A percentile compares a stretch with the other conserved stretches of the same genome.
These are phyloP conservation scores for Monochamus alternatus DNA, from an alignment of 2,888 invertebrate species.

Conservation along the genomic window DNA sequence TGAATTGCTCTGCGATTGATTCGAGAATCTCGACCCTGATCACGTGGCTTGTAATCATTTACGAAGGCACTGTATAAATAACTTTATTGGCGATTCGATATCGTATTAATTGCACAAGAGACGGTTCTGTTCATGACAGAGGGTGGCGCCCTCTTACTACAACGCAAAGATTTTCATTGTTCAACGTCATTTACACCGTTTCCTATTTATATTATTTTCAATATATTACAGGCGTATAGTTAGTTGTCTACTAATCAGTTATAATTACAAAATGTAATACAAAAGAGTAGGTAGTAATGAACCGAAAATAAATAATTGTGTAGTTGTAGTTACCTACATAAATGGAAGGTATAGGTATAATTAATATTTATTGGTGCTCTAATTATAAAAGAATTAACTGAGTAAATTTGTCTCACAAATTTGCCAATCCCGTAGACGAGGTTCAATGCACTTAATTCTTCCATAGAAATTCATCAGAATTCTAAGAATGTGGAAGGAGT, in stretches of 20 bases:
- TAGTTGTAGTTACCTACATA: background rate
- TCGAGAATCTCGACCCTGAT: no score
- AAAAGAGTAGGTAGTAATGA: background rate
- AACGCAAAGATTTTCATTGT: no score
- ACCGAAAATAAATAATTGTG: slow-evolving; percentile 1
- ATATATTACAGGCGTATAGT: slow-evolving; percentile 10
- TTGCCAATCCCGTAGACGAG: background rate
- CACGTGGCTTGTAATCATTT: no score
- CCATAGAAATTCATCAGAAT: slow-evolving; percentile 3
- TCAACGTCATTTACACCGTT: no score
- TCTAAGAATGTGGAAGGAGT: slow-evolving; percentile 6
- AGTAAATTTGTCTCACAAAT: background rate
- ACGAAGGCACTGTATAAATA: no score
- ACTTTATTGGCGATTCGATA: no score
- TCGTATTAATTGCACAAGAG: no score
- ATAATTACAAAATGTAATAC: slow-evolving; percentile 15
- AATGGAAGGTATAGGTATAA: background rate
- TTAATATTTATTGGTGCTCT: background rate
- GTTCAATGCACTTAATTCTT: slow-evolving; percentile 6
- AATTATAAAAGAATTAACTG: background rate
- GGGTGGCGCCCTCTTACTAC: no score
- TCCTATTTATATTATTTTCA: background rate
- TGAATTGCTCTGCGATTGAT: no score
- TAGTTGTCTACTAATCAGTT: slow-evolving; percentile 30
- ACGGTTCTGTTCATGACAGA: no score